Percentiles rank a stretch among this genome's conserved stretches.
These are phyloP conservation scores for Cichladusa arquata DNA, from an alignment of 2,113 vertebrate species.

Conservation along the genomic window DNA sequence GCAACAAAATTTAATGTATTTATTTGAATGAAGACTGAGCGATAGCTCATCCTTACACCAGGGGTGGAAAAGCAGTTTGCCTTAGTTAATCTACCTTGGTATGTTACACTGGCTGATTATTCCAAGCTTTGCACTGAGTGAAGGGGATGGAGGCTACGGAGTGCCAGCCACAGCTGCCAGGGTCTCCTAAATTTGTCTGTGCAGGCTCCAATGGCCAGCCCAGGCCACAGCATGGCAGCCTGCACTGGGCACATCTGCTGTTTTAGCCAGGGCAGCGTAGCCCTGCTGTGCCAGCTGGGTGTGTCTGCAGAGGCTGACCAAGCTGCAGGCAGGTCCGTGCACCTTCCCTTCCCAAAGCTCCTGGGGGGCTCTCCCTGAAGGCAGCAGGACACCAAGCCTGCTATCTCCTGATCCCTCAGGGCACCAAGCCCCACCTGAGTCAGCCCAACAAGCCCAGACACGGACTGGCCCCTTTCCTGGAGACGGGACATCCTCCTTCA, in stretches of 20 bases:
- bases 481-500: not conserved
- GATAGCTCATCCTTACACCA: not conserved
- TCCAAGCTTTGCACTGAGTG: not conserved
- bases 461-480: not conserved
- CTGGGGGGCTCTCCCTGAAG: not conserved
- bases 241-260: not conserved
- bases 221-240: not conserved
- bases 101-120: not conserved
- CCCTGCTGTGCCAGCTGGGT: not conserved
- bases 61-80: not conserved
- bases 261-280: fast-evolving
- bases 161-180: not conserved
- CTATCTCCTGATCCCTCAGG: not conserved
- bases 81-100: not conserved
- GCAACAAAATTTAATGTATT: not conserved
- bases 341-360: not conserved
- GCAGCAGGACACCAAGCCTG: not conserved
- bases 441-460: not conserved
- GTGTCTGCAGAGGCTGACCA: not conserved
- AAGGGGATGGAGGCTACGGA: not conserved
- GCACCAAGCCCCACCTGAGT: not conserved
- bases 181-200: not conserved
- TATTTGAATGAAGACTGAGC: not conserved
- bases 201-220: not conserved
- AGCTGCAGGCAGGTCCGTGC: not conserved